Evolutionary conservation across 2,113 vertebrate species (phyloP).

Genomic region (Ochotona curzoniae): DNA sequence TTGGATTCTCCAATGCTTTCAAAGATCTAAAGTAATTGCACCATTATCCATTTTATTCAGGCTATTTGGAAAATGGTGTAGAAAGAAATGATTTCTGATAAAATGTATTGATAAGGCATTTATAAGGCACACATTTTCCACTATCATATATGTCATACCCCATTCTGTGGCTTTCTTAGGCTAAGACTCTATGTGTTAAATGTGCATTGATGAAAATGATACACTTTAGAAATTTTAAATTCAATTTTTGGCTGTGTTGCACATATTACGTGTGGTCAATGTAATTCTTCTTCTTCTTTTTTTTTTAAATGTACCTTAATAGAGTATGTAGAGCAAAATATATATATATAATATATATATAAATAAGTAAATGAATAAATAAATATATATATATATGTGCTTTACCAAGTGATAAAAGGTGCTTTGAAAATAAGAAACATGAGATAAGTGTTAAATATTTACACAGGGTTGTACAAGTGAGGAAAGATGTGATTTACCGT

Average conservation of each 20-base stretch:
- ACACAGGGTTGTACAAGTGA: background rate
- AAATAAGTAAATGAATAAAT: no score
- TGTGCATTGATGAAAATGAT: background rate
- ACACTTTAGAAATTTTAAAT: background rate
- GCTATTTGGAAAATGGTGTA: slow-evolving; percentile 12
- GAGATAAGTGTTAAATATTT: slow-evolving; percentile 53
- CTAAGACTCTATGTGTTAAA: background rate
- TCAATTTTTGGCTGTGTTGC: background rate
- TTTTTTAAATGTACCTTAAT: background rate
- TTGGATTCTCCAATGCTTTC: slow-evolving; percentile 1
- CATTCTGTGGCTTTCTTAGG: background rate
- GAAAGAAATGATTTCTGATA: slow-evolving; percentile 10
- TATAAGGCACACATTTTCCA: background rate
- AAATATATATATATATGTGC: background rate
- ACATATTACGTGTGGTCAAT: background rate
- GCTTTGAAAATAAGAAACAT: slow-evolving; percentile 51
- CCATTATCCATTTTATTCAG: slow-evolving; percentile 28
- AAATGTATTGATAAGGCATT: background rate
- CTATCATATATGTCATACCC: background rate
- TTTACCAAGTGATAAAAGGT: background rate
- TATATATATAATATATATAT: background rate
- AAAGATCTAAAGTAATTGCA: slow-evolving; percentile 43
- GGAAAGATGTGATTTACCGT: background rate
- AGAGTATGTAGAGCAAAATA: background rate
- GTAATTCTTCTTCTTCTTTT: slow-evolving; percentile 1